Conservation (phyloP, 2,888 invertebrate species). For the Eristalis pertinax region DNA sequence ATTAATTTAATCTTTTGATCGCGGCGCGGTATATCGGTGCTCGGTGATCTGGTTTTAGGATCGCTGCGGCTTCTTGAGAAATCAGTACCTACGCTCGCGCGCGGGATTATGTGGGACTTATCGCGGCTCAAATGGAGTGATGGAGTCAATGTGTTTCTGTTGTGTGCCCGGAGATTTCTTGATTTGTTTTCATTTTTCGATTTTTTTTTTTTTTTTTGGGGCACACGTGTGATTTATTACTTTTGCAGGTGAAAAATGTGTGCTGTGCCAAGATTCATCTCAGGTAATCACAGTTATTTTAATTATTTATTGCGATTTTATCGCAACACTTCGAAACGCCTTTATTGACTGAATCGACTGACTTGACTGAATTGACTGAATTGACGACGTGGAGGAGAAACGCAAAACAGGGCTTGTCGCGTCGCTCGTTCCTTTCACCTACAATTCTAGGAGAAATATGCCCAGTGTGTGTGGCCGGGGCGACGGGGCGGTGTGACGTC, state of each 20-base stretch:
- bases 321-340: slow-evolving; percentile 34
- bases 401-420: not conserved
- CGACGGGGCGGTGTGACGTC: not conserved
- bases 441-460: not conserved
- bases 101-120: slow-evolving; percentile 60
- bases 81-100: slow-evolving; percentile 59
- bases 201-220: slow-evolving; percentile 16
- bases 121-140: slow-evolving; percentile 24
- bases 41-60: slow-evolving; percentile 70
- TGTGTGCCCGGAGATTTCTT: not conserved
- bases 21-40: slow-evolving; percentile 55
- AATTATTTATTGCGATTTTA: slow-evolving; percentile 42
- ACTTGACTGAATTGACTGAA: slow-evolving; percentile 4
- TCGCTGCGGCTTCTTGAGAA: slow-evolving; percentile 65
- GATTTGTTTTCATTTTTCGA: slow-evolving; percentile 3
- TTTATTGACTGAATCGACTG: slow-evolving; percentile 21
- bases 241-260: slow-evolving; percentile 58
- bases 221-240: slow-evolving; percentile 66
- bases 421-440: not conserved
- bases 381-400: slow-evolving; percentile 4
- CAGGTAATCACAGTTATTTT: slow-evolving; percentile 38
- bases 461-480: not conserved
- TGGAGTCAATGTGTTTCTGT: not conserved
- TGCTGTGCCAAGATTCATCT: slow-evolving; percentile 9
- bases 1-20: slow-evolving; percentile 70